These are phyloP conservation scores for Gallinago undulata DNA, from an alignment of 2,113 vertebrate species.

Conservation along the genomic window DNA sequence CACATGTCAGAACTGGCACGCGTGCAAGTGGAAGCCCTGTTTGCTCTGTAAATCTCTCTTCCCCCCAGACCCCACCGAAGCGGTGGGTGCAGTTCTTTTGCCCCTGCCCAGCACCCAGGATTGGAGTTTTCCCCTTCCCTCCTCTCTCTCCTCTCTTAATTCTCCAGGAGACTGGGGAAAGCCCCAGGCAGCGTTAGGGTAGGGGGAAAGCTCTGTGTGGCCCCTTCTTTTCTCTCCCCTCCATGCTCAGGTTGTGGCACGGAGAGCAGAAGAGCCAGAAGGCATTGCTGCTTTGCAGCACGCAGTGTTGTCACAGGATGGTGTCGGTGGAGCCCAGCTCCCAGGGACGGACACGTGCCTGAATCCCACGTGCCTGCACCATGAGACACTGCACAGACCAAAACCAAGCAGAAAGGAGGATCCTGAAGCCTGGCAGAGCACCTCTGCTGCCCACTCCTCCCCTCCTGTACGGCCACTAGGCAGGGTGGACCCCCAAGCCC, in stretches of 20 bases:
- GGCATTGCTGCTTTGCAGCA: not conserved
- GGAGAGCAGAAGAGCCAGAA: not conserved
- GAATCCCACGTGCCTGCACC: not conserved
- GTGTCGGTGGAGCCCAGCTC: not conserved
- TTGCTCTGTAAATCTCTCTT: not conserved
- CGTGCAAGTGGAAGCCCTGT: not conserved
- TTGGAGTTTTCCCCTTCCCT: not conserved
- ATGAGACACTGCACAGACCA: accelerated
- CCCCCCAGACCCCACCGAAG: not conserved
- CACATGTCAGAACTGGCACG: not conserved
- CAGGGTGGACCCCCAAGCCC: not conserved
- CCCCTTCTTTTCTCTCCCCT: not conserved
- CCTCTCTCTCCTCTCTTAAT: not conserved
- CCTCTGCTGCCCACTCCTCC: not conserved
- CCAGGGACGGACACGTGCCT: not conserved
- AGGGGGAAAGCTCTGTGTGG: not conserved
- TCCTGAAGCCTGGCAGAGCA: not conserved
- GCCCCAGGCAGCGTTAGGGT: not conserved
- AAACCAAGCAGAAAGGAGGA: not conserved
- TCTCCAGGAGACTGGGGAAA: not conserved
- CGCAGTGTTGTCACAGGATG: not conserved
- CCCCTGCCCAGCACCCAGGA: not conserved
- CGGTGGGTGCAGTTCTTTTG: not conserved
- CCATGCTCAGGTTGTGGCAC: accelerated
- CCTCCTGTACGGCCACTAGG: not conserved